These are phyloP conservation scores for Hirundo rustica DNA, from an alignment of 2,797 vertebrate species.

Conservation along the genomic window DNA sequence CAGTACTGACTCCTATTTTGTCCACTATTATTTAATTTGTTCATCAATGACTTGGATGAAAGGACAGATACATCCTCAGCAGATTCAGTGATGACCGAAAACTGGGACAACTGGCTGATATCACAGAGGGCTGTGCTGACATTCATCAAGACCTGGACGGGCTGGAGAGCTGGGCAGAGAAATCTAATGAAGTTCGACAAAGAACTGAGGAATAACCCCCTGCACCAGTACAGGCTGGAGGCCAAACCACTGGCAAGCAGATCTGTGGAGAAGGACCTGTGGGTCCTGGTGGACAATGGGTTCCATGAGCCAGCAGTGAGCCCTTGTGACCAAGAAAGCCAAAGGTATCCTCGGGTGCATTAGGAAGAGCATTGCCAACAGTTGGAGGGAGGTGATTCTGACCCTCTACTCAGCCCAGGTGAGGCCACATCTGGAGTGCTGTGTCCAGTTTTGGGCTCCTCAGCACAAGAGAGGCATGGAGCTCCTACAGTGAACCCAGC, in stretches of 20 bases:
- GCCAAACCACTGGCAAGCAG: not conserved
- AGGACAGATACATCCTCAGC: not conserved
- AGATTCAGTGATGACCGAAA: not conserved
- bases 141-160: not conserved
- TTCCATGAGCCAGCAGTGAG: not conserved
- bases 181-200: not conserved
- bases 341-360: accelerated
- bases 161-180: not conserved
- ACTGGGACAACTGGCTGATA: not conserved
- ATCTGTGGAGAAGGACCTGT: not conserved
- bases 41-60: not conserved
- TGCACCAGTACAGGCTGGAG: not conserved
- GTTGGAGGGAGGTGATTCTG: not conserved
- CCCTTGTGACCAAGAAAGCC: not conserved
- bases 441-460: not conserved
- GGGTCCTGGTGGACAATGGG: not conserved
- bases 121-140: not conserved
- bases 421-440: not conserved
- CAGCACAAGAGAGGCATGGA: not conserved
- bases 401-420: accelerated
- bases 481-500: not conserved
- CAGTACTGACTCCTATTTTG: not conserved
- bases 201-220: not conserved
- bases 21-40: not conserved
- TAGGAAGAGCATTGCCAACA: not conserved